Conservation (phyloP, 1,140 invertebrate species). For the Polypedilum vanderplanki region DNA sequence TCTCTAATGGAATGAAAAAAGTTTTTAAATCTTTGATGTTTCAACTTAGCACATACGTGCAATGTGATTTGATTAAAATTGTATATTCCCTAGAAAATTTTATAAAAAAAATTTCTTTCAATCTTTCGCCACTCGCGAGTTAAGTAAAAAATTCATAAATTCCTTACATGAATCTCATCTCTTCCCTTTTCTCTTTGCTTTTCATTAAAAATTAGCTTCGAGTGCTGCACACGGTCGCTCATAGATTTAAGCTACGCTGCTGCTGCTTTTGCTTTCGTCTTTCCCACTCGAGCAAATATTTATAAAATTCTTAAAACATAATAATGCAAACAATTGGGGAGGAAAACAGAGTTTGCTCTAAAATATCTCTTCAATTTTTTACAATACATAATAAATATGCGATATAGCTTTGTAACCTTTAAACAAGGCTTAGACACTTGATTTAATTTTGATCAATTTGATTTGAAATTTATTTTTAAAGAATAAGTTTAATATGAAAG, state of each 20-base stretch:
- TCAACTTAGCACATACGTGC: constrained; percentile 10
- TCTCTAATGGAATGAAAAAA: constrained; percentile 12
- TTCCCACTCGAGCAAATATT: constrained; percentile 16
- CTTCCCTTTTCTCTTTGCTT: neutral
- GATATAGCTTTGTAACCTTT: too few species aligned
- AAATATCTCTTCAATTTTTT: neutral
- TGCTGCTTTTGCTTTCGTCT: neutral
- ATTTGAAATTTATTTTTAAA: too few species aligned
- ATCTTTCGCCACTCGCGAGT: neutral
- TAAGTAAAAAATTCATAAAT: neutral
- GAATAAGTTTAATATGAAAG: too few species aligned
- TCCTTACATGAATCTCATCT: neutral
- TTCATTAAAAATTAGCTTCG: constrained; percentile 22
- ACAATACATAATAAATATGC: neutral
- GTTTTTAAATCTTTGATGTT: neutral
- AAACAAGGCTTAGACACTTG: too few species aligned
- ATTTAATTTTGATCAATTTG: too few species aligned
- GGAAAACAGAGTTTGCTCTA: neutral
- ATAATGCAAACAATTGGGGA: constrained; percentile 23
- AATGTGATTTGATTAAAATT: neutral
- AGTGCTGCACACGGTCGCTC: neutral
- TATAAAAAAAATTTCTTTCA: neutral
- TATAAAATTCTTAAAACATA: constrained; percentile 17
- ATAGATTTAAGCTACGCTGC: neutral
- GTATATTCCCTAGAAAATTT: neutral